Conservation (phyloP, 2,888 invertebrate species). For the Caenorhabditis zanzibari region DNA sequence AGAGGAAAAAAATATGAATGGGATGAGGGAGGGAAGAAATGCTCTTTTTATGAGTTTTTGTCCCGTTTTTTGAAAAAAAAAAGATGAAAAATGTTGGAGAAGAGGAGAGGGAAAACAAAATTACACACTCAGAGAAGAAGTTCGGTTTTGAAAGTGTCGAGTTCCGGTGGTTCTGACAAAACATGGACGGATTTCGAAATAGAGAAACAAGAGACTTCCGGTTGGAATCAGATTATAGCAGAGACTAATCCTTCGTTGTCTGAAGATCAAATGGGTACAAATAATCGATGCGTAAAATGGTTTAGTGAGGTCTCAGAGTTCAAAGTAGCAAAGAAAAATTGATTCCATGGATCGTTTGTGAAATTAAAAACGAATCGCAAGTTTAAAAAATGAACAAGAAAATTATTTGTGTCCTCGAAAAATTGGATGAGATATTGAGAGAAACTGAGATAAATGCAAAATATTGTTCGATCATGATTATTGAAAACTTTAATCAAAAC, state of each 20-base stretch:
- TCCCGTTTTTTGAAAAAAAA: conserved; percentile 6
- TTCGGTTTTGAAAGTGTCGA: conserved; percentile 29
- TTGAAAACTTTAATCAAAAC: no score
- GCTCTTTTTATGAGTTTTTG: conserved; percentile 41
- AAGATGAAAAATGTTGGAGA: conserved; percentile 7
- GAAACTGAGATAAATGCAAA: no score
- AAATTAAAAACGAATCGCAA: no score
- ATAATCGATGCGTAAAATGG: background rate
- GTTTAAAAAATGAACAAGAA: no score
- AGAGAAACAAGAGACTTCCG: conserved; percentile 23
- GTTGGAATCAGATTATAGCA: conserved; percentile 27
- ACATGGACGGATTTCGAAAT: conserved; percentile 33
- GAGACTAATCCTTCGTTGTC: conserved; percentile 3
- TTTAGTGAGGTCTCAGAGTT: no score
- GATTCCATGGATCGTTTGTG: no score
- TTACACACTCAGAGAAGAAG: conserved; percentile 32
- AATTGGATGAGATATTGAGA: no score
- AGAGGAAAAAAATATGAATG: conserved; percentile 10
- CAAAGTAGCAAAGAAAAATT: no score
- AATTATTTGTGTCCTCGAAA: no score
- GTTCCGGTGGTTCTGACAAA: conserved; percentile 24
- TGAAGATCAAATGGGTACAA: conserved; percentile 12
- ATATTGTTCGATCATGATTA: no score
- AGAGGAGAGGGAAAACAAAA: conserved; percentile 2
- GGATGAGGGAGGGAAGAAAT: background rate